Percentiles rank a stretch among this genome's conserved stretches.
phyloP scores from a whole-genome alignment of 2,113 vertebrate species.

The Stegastes partitus region DNA sequence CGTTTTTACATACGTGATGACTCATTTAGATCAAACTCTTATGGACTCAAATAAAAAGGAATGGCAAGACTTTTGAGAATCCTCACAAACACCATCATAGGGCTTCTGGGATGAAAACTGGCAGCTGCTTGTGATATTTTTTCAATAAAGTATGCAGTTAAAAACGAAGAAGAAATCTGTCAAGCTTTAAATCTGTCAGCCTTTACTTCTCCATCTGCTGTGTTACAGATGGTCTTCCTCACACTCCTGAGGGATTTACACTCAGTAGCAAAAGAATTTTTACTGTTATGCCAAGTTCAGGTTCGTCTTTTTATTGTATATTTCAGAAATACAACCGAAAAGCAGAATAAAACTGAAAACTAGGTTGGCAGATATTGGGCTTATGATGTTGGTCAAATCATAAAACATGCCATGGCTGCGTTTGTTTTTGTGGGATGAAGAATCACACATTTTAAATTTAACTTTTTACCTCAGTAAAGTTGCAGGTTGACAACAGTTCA shows the following conservation, averaged over 20 bases:
- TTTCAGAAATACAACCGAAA: not conserved
- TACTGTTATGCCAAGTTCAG: conserved; percentile 28
- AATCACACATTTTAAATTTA: not conserved
- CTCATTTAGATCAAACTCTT: conserved; percentile 48
- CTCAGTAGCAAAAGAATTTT: conserved; percentile 27
- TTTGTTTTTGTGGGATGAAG: not conserved
- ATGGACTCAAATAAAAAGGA: not conserved
- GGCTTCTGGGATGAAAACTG: not conserved
- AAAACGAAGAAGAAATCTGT: conserved; percentile 17
- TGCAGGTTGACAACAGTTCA: not conserved
- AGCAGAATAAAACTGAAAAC: conserved; percentile 20
- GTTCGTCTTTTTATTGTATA: conserved; percentile 20
- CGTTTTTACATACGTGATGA: conserved; percentile 18
- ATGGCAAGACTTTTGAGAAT: conserved; percentile 38
- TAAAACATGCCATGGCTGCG: conserved; percentile 34
- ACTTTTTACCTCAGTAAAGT: not conserved
- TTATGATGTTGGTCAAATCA: conserved; percentile 21
- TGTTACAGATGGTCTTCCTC: conserved; percentile 29
- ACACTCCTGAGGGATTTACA: conserved; percentile 34
- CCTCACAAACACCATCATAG: conserved; percentile 2
- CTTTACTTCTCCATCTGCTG: conserved; percentile 24
- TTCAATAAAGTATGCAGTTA: conserved; percentile 35
- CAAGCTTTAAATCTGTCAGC: conserved; percentile 43
- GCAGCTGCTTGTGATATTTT: conserved; percentile 18
- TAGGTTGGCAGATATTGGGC: conserved; percentile 19